phyloP scores from a whole-genome alignment of 2,113 vertebrate species.

The Hystrix brachyura region DNA sequence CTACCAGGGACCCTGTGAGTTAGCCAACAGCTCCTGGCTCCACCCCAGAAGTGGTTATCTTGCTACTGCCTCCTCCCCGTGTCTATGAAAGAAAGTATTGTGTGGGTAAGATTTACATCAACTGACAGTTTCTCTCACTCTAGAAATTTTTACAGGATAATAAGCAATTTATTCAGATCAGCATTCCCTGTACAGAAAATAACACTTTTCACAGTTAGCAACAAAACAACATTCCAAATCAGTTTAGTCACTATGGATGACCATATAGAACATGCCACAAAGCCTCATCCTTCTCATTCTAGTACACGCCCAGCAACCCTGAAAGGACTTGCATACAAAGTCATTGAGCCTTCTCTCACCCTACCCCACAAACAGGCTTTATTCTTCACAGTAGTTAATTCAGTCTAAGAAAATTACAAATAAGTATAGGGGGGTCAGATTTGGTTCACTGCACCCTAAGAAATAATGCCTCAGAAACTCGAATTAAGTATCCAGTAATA shows the following conservation, averaged over 20 bases:
- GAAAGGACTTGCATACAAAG: background rate
- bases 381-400: slow-evolving; percentile 29
- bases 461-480: background rate
- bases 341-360: background rate
- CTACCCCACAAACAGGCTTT: background rate
- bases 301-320: background rate
- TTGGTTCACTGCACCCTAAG: background rate
- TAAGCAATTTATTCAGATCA: slow-evolving; percentile 72
- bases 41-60: background rate
- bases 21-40: slow-evolving; percentile 12
- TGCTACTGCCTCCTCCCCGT: slow-evolving; percentile 10
- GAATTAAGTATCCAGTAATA: slow-evolving; percentile 42
- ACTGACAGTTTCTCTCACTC: slow-evolving; percentile 1
- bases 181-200: slow-evolving; percentile 66
- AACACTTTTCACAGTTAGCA: slow-evolving; percentile 55
- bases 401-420: slow-evolving; percentile 37
- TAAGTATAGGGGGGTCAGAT: background rate
- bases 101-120: slow-evolving; percentile 11
- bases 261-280: slow-evolving; percentile 66
- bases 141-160: slow-evolving; percentile 60
- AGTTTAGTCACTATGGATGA: slow-evolving; percentile 59
- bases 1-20: background rate
- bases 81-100: slow-evolving; percentile 66
- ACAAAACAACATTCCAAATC: slow-evolving; percentile 77
- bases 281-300: slow-evolving; percentile 47